Conservation (phyloP, 2,113 vertebrate genomes). For the Pomatostomus ruficeps region DNA sequence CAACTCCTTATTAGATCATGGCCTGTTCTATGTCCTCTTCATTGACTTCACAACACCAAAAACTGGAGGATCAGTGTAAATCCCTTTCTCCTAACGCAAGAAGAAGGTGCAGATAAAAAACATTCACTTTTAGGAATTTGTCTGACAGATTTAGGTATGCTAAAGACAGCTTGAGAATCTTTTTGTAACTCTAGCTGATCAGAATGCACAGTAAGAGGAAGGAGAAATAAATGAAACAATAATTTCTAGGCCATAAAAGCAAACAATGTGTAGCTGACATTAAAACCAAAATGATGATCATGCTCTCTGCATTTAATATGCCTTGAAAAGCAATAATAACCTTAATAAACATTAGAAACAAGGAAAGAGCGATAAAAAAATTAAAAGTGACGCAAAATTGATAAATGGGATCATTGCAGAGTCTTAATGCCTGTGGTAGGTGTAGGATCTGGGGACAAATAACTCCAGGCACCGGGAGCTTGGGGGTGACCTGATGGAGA, state of each 20-base stretch:
- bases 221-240: neutral
- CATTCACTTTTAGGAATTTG: neutral
- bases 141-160: neutral
- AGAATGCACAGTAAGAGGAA: neutral
- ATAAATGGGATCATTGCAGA: rapidly evolving
- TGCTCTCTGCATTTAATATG: neutral
- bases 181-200: neutral
- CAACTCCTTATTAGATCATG: neutral
- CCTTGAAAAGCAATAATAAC: neutral
- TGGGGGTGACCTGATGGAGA: neutral
- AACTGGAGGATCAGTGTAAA: neutral
- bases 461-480: neutral
- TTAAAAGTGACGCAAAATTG: neutral
- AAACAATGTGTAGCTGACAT: neutral
- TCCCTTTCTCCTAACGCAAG: neutral
- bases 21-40: neutral
- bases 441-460: neutral
- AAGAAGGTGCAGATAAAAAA: neutral
- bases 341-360: neutral
- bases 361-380: neutral
- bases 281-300: neutral
- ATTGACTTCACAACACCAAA: neutral
- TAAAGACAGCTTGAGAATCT: neutral
- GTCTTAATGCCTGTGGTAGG: neutral
- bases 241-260: neutral